These are phyloP conservation scores for Mastigias papua DNA, from an alignment of 30 jellyfish, hydroid and myxozoan genomes.

Conservation along the genomic window DNA sequence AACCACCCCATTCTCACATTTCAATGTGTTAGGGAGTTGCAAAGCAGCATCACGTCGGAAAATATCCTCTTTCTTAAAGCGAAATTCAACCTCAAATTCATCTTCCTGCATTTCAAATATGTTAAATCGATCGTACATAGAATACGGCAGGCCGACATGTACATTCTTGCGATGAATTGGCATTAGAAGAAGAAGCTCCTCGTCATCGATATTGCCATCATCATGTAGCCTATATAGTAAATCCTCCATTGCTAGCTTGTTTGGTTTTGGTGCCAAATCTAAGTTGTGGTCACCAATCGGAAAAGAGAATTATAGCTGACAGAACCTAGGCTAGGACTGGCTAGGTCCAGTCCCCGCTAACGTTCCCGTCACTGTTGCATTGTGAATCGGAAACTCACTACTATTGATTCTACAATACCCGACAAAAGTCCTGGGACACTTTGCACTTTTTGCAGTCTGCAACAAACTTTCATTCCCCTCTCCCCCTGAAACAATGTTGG, in stretches of 20 bases:
- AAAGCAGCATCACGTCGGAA: conserved; percentile 8
- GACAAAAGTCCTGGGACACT: no score
- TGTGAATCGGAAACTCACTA: neutral
- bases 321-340: no score
- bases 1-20: conserved; percentile 49
- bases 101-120: conserved; percentile 34
- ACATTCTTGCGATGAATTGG: neutral
- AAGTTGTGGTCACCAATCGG: neutral
- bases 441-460: no score
- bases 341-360: neutral
- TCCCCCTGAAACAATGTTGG: no score
- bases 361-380: neutral
- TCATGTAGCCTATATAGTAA: neutral
- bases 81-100: no score
- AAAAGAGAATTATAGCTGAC: no score
- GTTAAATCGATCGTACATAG: conserved; percentile 33
- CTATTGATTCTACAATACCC: no score
- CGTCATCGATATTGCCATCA: neutral
- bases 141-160: conserved; percentile 32
- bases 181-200: neutral
- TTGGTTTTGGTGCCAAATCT: neutral
- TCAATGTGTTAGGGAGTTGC: conserved; percentile 19
- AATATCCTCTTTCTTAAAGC: no score
- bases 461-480: no score
- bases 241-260: neutral